Conservation (phyloP, 2,888 invertebrate genomes). For the Escarpia spicata region DNA sequence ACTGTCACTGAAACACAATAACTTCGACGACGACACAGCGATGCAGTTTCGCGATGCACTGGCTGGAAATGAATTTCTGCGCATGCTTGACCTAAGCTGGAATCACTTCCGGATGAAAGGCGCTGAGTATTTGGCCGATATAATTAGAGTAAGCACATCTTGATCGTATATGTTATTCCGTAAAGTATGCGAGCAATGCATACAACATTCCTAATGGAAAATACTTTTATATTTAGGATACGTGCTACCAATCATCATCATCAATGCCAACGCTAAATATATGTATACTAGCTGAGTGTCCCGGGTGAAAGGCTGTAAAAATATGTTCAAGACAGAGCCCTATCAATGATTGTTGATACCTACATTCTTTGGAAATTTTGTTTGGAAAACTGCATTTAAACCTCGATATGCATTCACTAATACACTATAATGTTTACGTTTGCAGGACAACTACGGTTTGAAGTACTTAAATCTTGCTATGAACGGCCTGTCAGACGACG, state of each 20-base stretch:
- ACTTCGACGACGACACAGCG: slow-evolving; percentile 53
- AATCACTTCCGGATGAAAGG: slow-evolving; percentile 53
- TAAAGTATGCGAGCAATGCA: not conserved
- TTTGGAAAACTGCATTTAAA: not conserved
- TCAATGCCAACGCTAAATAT: no score
- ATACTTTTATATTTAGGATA: no score
- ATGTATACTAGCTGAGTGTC: no score
- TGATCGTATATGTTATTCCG: not conserved
- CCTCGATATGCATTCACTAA: not conserved
- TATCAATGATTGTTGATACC: no score
- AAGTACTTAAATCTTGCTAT: slow-evolving; percentile 52
- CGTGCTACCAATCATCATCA: no score
- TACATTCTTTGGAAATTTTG: not conserved
- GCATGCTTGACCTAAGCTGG: slow-evolving; percentile 56
- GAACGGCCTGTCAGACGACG: slow-evolving; percentile 57
- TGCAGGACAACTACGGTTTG: slow-evolving; percentile 55
- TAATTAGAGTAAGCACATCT: slow-evolving; percentile 48
- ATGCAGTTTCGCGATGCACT: slow-evolving; percentile 51
- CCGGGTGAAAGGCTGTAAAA: no score
- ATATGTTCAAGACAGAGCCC: no score
- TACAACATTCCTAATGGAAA: no score
- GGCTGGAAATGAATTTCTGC: slow-evolving; percentile 51
- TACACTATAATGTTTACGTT: not conserved
- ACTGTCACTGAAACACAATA: slow-evolving; percentile 53
- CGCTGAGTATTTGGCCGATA: slow-evolving; percentile 50